Evolutionary conservation across 2,797 vertebrate genomes (phyloP).

Genomic region (Molossus alvarezi): DNA sequence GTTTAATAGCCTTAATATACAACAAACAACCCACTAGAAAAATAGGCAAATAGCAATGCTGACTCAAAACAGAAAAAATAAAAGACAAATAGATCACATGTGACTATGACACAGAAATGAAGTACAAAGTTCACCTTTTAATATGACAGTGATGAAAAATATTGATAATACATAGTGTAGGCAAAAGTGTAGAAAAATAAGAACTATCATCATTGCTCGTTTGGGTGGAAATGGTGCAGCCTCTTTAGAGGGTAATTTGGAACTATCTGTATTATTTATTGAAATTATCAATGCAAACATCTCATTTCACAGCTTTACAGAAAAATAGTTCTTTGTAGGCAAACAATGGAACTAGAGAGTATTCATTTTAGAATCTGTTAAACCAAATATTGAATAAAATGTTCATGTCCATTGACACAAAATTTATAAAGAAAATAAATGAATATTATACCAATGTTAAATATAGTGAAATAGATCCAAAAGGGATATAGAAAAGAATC

Average conservation of each 20-base stretch:
- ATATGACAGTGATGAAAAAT: neutral
- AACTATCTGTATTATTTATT: neutral
- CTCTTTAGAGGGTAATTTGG: neutral
- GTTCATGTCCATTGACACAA: neutral
- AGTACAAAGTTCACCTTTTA: neutral
- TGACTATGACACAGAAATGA: neutral
- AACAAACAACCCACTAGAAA: conserved; percentile 17
- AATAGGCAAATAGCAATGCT: neutral
- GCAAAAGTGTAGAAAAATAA: neutral
- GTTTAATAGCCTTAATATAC: neutral
- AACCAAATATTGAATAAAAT: conserved; percentile 20
- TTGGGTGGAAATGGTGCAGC: neutral
- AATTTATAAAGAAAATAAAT: neutral
- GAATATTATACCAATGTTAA: neutral
- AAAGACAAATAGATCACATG: neutral
- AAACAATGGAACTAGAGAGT: conserved; percentile 1
- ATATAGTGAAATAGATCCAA: neutral
- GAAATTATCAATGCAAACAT: conserved; percentile 43
- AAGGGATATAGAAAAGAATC: neutral
- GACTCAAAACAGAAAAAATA: neutral
- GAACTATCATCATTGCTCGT: neutral
- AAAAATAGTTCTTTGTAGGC: neutral
- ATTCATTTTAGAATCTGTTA: conserved; percentile 9
- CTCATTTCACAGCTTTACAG: neutral
- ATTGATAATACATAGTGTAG: neutral